phyloP scores from a whole-genome alignment of 2,888 invertebrate genomes.

The Fragum fragum region DNA sequence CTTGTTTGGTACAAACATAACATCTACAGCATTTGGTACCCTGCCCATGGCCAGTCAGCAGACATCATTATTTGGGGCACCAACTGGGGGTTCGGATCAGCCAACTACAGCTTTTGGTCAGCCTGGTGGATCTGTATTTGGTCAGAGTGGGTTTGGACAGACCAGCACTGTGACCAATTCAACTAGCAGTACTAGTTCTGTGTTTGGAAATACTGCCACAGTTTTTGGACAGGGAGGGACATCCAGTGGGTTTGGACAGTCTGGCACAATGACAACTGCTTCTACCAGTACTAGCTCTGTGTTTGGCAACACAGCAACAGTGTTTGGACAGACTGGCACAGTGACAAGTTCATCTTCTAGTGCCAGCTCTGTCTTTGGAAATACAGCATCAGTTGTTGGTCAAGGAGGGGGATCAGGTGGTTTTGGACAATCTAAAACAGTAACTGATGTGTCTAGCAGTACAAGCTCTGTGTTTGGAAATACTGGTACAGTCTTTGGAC shows the following conservation, averaged over 20 bases:
- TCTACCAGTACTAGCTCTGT: neutral
- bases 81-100: neutral
- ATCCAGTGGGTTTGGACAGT: neutral
- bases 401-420: neutral
- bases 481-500: constrained; percentile 1
- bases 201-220: neutral
- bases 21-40: constrained; percentile 1
- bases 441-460: neutral
- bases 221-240: neutral
- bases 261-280: neutral
- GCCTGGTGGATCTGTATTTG: neutral
- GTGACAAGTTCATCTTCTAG: neutral
- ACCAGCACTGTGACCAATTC: no score
- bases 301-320: neutral
- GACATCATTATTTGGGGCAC: neutral
- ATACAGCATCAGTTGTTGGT: constrained; percentile 9
- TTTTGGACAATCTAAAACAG: neutral
- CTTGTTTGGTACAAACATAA: neutral
- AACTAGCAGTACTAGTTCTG: no score
- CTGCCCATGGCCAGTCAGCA: neutral
- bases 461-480: constrained; percentile 16
- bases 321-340: constrained; percentile 31
- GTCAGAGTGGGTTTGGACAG: neutral
- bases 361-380: constrained; percentile 1
- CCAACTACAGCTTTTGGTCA: neutral